Base-by-base conservation (phyloP, 2,797 vertebrate species). In the Arrhamphus sclerolepis region DNA sequence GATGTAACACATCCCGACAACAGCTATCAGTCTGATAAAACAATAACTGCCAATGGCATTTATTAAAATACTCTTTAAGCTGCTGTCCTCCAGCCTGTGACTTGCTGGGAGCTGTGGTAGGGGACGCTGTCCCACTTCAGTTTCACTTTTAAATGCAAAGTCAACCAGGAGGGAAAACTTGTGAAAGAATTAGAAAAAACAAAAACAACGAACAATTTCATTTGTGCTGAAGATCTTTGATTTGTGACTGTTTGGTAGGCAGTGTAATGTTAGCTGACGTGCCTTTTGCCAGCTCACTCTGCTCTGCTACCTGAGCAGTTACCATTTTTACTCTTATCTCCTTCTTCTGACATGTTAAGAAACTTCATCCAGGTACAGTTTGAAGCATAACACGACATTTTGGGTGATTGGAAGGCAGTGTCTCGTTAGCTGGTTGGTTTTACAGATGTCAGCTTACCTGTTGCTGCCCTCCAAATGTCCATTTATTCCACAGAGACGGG, bases 201-300 rank as follows among this genome's bases (percentile, higher is more conserved):
- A n/a, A n/a, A n/a, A n/a, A n/a, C n/a, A n/a, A n/a, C n/a, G n/a
- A n/a, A n/a, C n/a, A n/a, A n/a, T n/a, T 0, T 3, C 5, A 54
- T 79, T 73, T 77, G 66, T 1, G 10, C 29, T 17, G 38, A 4
- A 10, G 26, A 21, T 20, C 46, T 31, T 0, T 2, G 62, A 44
- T 39, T 10, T 51, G 88, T 59, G 29, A 47, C 80, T 83, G 91
- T 92, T 83, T 80, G 82, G 91, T 72, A 76, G 95, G 95, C 96
- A 97, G 95, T 96, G 95, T 92, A 91, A 85, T 93, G 94, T 96
- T 96, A 95, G 94, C 94, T 96, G 95, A 91, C 53, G 69, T 69
- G 40, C 18, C 41, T 26, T 17, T 26, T 21, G 60, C 43, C 88
- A 91, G 88, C 84, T 90, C 80, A 86, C 88, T 62, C 62, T 84